Evolutionary conservation across 2,797 vertebrate genomes (phyloP), one percentile per base, ranked within the genome.

Genomic region (Gambelia wislizenii): DNA sequence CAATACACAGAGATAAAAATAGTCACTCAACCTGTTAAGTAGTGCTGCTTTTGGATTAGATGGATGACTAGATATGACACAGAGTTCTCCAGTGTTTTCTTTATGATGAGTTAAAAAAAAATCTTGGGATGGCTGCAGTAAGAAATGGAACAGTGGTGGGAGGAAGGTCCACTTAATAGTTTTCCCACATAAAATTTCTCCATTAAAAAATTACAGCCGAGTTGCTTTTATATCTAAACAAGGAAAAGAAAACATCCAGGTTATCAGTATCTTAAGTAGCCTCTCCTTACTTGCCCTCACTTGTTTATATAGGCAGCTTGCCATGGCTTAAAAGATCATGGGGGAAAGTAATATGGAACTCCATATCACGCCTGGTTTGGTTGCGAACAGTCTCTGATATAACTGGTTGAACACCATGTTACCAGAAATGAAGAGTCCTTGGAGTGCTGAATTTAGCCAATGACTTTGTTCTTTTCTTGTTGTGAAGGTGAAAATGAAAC

Each of bases 401-500:
- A 83, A 79, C 64, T 83, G 84, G 12, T 0, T 14, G 78, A 89
- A 27, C 20, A 69, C 47, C 13, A 20, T 84, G 25, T 85, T n/a
- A 2, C n/a, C 74, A 1, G 16, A 49, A 52, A 30, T 78, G 39
- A 44, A 42, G 83, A 8, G 42, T 56, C 85, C 85, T 70, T 14
- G 18, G 69, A 86, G 52, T 67, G 36, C 5, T 87, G 47, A 67
- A 83, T 67, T 1, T 67, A 22, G 30, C 44, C 64, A 16, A 61
- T 76, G 30, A 70, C 83, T 85, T 76, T 42, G 33, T 52, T 92
- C 47, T 75, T 49, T 93, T 89, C 85, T 52, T 47, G 84, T 90
- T 10, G 59, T 59, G 67, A 64, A 91, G 69, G 1, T 61, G 75
- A 83, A 76, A 90, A 87, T 67, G 30, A 74, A 67, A 54, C 74